Base-by-base conservation (phyloP, 1,140 invertebrate species). In the Thaumetopoea pityocampa region DNA sequence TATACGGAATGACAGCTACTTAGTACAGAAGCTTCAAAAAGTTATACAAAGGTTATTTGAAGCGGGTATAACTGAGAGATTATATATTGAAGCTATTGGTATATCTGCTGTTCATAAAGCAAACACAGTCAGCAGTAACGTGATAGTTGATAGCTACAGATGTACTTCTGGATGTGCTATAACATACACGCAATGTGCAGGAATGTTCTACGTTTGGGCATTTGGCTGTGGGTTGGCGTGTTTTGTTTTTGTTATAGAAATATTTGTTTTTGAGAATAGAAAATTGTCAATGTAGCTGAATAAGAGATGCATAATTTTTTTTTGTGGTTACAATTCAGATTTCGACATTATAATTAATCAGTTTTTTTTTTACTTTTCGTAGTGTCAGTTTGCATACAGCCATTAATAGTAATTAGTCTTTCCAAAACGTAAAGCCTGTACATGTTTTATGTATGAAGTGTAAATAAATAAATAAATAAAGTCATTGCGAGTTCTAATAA, bases 41-140 rank as follows among this genome's bases (percentile, higher is more conserved):
- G 33, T 64, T 1, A 41, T 69, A n/a, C 1, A 33, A 11, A 61
- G 58, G 5, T 37, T 83, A 0, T 68, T 65, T 27, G 79, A 80
- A 56, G 61, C 63, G 18, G 79, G 76, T 5, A 76, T 83, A 19
- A 67, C 63, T 36, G 23, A 64, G 1, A 62, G 54, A 16, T 29
- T 76, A 11, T 77, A 60, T 22, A 38, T 43, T 7, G 66, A 77
- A 12, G 57, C 67, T 10, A 59, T 81, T 14, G 77, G 80, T 3
- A 57, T 80, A 15, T 50, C 44, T 3, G 35, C 51, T 5, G 43
- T 66, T 3, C 55, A 51, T 6, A 73, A 63, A 47, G 66, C 74
- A 3, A 38, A 47, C 5, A 60, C 42, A 9, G 61, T 57, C 0
- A 66, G 42, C 19, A 35, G 66, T 16, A 81, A 71, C 18, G 63